Base-by-base conservation (phyloP, 2,888 invertebrate species). In the Dendrolimus pini region DNA sequence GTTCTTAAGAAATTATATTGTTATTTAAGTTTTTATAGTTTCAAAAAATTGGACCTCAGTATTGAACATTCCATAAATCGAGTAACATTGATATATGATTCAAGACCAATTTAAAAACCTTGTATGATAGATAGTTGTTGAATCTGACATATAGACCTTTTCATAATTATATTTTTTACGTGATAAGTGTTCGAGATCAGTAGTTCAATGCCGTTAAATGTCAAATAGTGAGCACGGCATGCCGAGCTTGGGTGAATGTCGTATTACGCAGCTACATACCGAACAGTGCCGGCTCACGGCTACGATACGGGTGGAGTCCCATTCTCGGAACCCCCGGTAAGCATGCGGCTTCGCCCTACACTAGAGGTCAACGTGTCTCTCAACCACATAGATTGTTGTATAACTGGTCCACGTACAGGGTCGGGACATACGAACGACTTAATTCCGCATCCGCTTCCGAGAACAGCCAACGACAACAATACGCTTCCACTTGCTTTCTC, bases 401-500 rank as follows among this genome's bases (percentile, higher is more conserved):
- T 77, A 79, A 85, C 85, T 74, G 72, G 81, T 83, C 76, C 65
- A 64, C 68, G 68, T 68, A 69, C 85, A 85, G 85, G 87, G 88
- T 82, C 85, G 71, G 72, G 72, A 78, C 80, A 80, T 74, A 69
- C 78, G 73, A 71, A 74, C 70, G 63, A 60, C 63, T 65, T 67
- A 68, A 76, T 85, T 87, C 84, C 84, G 82, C 78, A 73, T 89
- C 85, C 86, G 87, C 87, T 86, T 89, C 87, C 85, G 84, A 83
- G 73, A 69, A 54, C 60, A 60, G 61, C 60, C 62, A 59, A 64
- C 69, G 60, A 66, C 70, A 74, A 80, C 78, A 80, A 75, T 75
- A 71, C 9, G 47, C 47, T 47, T 47, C 12, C 47, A 47, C 10
- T 47, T 47, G 47, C 12, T 10, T 12, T 10, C 12, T 10, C 9